phyloP scores from a whole-genome alignment of 2,113 vertebrate species.

The Mobula hypostoma region DNA sequence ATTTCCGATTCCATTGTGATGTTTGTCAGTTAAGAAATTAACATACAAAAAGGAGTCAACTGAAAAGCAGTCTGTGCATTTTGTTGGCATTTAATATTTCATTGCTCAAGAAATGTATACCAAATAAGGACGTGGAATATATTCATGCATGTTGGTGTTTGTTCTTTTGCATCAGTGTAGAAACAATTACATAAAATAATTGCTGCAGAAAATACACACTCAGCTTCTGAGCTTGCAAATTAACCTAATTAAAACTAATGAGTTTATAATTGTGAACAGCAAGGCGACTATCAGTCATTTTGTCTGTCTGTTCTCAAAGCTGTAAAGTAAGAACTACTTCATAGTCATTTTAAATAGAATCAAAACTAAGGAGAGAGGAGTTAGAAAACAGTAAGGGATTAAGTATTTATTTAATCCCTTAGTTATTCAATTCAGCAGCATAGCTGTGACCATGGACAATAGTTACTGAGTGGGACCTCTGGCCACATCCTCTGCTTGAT shows the following conservation, averaged over 20 bases:
- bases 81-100: neutral
- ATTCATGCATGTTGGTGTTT: conserved; percentile 10
- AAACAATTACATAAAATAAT: conserved; percentile 31
- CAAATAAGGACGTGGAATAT: conserved; percentile 19
- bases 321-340: conserved; percentile 7
- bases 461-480: no score
- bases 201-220: neutral
- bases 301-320: neutral
- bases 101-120: neutral
- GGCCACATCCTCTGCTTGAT: no score
- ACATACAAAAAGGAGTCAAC: neutral
- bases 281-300: conserved; percentile 32
- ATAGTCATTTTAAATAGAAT: neutral
- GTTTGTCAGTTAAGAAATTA: neutral
- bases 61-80: neutral
- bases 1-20: neutral
- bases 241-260: conserved; percentile 34
- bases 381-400: neutral
- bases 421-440: neutral
- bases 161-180: neutral
- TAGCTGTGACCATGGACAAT: neutral
- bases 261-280: conserved; percentile 30
- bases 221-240: conserved; percentile 27
- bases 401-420: neutral
- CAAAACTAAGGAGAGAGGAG: neutral